Evolutionary conservation across 2,113 vertebrate species (phyloP).

Genomic region (Rhinichthys klamathensis): DNA sequence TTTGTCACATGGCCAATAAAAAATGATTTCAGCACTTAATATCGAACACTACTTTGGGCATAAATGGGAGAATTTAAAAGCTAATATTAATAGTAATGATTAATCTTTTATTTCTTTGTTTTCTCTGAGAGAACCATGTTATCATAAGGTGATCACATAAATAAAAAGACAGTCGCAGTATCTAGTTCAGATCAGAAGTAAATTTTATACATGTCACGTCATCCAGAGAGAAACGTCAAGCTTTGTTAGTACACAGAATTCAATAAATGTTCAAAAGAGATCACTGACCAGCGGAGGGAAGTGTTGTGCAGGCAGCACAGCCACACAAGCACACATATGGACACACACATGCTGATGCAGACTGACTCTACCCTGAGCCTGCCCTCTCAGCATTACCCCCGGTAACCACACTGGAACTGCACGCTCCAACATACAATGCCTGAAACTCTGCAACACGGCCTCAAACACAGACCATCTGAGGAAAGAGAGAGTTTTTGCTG

Average conservation of each 20-base stretch:
- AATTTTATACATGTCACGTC: neutral
- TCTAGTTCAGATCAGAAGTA: no score
- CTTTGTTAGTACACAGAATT: constrained; percentile 42
- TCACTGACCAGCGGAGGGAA: constrained; percentile 85
- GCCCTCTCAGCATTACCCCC: constrained; percentile 77
- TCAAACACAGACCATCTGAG: constrained; percentile 82
- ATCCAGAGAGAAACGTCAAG: neutral
- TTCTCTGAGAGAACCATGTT: neutral
- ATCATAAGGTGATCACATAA: neutral
- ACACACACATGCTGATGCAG: constrained; percentile 88
- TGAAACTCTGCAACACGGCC: constrained; percentile 83
- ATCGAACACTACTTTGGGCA: neutral
- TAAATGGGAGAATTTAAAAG: neutral
- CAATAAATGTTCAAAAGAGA: neutral
- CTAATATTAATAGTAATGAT: neutral
- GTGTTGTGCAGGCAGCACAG: constrained; percentile 75
- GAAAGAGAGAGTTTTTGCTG: neutral
- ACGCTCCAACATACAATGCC: constrained; percentile 82
- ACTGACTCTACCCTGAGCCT: constrained; percentile 75
- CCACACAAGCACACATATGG: constrained; percentile 85
- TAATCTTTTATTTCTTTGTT: neutral
- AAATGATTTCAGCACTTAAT: neutral
- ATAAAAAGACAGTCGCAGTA: no score
- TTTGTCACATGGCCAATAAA: neutral
- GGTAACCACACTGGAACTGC: constrained; percentile 81